These are phyloP conservation scores for Mobula birostris DNA, from an alignment of 2,113 vertebrate species.

Conservation along the genomic window DNA sequence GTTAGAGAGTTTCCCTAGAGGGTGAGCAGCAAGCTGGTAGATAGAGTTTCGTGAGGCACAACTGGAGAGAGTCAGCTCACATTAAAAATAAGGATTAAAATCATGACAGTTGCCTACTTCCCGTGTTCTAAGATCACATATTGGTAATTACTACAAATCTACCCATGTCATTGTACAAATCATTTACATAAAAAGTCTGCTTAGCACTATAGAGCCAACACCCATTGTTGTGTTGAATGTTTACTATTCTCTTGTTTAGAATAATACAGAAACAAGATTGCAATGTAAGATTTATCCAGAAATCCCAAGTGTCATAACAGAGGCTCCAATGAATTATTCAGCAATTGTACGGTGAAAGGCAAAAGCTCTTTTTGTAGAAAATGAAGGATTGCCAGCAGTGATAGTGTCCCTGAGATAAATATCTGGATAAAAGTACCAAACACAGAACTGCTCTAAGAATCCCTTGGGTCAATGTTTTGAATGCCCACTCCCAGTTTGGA, in stretches of 20 bases:
- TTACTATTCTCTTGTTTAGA: background rate
- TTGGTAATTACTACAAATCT: background rate
- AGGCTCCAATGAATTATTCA: background rate
- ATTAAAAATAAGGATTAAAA: background rate
- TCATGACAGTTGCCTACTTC: background rate
- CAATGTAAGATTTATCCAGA: background rate
- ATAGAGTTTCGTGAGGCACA: background rate
- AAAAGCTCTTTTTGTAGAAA: background rate
- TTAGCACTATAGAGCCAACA: background rate
- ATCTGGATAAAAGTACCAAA: background rate
- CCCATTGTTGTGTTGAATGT: background rate
- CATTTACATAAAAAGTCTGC: background rate
- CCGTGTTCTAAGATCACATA: background rate
- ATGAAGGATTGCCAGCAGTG: background rate
- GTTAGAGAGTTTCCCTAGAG: background rate
- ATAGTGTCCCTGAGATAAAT: background rate
- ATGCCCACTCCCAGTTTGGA: background rate
- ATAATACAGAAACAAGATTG: background rate
- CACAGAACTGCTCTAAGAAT: background rate
- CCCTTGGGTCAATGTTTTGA: background rate
- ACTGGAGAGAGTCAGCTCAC: background rate
- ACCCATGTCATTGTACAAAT: background rate
- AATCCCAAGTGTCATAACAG: background rate
- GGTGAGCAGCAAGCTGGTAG: background rate
- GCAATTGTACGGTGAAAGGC: background rate